phyloP scores from a whole-genome alignment of 2,797 vertebrate species.

The Pachyuromys duprasi region DNA sequence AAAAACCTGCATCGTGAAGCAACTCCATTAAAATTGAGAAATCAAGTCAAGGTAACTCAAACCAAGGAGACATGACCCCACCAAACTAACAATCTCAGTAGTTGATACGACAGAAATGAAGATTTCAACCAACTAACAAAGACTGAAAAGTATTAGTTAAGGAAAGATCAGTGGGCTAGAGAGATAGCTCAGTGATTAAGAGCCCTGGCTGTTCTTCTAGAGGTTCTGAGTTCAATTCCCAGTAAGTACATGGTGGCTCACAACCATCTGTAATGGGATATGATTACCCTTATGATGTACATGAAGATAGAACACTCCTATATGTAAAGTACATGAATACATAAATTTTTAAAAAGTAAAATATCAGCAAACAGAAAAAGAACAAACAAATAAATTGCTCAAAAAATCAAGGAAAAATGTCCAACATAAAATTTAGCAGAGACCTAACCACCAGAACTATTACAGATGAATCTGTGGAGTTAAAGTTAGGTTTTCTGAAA shows the following conservation, averaged over 20 bases:
- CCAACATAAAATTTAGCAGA: not conserved
- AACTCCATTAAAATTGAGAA: not conserved
- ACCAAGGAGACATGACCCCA: not conserved
- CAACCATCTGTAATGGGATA: no score
- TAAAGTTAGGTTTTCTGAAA: not conserved
- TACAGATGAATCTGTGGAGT: not conserved
- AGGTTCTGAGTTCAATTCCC: no score
- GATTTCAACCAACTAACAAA: not conserved
- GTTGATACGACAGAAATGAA: not conserved
- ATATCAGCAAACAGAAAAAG: not conserved
- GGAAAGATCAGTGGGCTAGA: no score
- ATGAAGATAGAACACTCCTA: no score
- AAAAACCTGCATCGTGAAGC: not conserved
- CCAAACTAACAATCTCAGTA: not conserved
- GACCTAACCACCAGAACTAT: not conserved
- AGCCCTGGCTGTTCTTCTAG: no score
- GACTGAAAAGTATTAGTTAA: not conserved
- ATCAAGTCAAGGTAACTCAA: not conserved
- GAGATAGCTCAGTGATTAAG: no score
- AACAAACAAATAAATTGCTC: not conserved
- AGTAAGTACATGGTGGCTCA: no score
- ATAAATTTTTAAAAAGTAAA: no score
- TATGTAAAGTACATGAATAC: no score
- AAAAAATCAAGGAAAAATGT: not conserved
- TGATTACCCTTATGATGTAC: no score